These are phyloP conservation scores for Coryphaenoides rupestris DNA, from an alignment of 2,113 vertebrate genomes.

Conservation along the genomic window DNA sequence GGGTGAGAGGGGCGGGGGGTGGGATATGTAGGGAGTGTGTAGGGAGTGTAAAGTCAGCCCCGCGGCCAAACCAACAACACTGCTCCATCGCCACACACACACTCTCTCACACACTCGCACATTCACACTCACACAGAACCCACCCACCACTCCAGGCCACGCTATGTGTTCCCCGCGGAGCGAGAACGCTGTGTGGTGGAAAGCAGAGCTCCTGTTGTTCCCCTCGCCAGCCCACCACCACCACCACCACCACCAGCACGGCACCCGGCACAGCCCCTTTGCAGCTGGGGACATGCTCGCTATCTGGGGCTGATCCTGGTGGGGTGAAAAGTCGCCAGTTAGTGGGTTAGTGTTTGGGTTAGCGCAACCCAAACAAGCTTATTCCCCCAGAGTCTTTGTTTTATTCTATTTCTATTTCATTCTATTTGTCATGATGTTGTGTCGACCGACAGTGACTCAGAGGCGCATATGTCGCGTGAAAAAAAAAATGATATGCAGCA, in stretches of 20 bases:
- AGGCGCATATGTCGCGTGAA: too few species aligned
- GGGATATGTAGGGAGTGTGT: conserved; percentile 37
- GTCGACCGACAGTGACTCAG: too few species aligned
- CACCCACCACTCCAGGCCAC: conserved; percentile 36
- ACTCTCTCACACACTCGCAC: conserved; percentile 6
- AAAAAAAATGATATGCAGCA: too few species aligned
- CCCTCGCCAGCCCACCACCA: conserved; percentile 32
- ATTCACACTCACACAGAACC: too few species aligned
- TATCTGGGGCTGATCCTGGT: conserved; percentile 6
- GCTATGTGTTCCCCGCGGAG: conserved; percentile 44
- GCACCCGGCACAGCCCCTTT: conserved; percentile 27
- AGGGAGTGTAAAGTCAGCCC: conserved; percentile 52
- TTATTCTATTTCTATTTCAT: not conserved
- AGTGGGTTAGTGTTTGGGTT: not conserved
- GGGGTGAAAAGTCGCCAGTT: too few species aligned
- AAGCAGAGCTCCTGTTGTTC: conserved; percentile 48
- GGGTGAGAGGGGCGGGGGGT: too few species aligned
- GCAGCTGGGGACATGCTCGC: conserved; percentile 7
- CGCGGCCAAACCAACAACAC: conserved; percentile 38
- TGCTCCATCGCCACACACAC: conserved; percentile 3
- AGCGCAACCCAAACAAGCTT: not conserved
- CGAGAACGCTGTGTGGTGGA: conserved; percentile 66
- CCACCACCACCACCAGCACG: too few species aligned
- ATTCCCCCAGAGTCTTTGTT: not conserved
- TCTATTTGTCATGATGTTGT: not conserved